These are phyloP conservation scores for Torymus aiolomorphi DNA, from an alignment of 2,888 invertebrate species.

Conservation along the genomic window DNA sequence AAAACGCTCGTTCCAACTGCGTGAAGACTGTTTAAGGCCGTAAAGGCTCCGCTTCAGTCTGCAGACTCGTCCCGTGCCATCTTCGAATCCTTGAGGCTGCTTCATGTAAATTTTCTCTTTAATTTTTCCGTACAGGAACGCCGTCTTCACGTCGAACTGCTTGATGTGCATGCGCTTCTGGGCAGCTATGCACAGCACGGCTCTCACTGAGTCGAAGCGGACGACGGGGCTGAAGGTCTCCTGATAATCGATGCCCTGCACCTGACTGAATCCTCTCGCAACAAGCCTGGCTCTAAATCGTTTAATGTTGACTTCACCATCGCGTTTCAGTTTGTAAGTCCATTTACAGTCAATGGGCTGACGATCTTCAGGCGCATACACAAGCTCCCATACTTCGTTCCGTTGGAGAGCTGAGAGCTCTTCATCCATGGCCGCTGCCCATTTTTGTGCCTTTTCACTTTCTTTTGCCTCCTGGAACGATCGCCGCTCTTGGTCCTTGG, in stretches of 20 bases:
- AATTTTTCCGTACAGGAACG: no score
- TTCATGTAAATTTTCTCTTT: background rate
- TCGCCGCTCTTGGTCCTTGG: no score
- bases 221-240: background rate
- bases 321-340: background rate
- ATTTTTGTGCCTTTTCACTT: no score
- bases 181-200: background rate
- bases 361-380: background rate
- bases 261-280: no score
- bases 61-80: background rate
- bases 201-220: background rate
- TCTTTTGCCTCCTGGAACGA: no score
- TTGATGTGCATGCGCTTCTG: background rate
- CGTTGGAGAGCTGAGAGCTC: background rate
- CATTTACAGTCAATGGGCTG: background rate
- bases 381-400: background rate
- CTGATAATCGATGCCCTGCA: background rate
- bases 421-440: no score
- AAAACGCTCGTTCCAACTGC: background rate
- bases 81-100: background rate
- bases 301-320: background rate
- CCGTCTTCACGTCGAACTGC: no score
- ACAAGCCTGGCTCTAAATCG: no score
- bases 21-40: background rate
- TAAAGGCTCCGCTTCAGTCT: background rate